Percentiles rank a stretch among this genome's conserved stretches.
These are phyloP conservation scores for Ctenopoma kingsleyae DNA, from an alignment of 2,797 vertebrate genomes.

Conservation along the genomic window DNA sequence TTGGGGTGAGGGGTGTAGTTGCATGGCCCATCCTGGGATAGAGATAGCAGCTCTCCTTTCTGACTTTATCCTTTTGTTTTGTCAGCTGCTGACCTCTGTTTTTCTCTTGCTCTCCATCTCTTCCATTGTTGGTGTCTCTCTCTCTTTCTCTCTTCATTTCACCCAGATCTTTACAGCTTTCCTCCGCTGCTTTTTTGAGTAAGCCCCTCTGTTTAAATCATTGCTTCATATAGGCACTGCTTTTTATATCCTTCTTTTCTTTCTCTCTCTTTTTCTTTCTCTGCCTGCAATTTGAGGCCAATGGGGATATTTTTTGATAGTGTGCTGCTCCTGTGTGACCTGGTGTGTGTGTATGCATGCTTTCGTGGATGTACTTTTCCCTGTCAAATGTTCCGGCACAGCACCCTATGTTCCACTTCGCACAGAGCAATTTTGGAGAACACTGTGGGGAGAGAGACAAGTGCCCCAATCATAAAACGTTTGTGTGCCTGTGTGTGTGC, in stretches of 20 bases:
- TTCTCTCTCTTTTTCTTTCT: slow-evolving; percentile 25
- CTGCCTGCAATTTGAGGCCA: slow-evolving; percentile 29
- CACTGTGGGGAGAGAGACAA: slow-evolving; percentile 21
- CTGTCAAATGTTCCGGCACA: slow-evolving; percentile 41
- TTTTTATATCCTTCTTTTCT: slow-evolving; percentile 26
- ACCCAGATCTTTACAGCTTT: slow-evolving; percentile 35
- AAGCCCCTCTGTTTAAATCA: slow-evolving; percentile 13
- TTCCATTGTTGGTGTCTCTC: slow-evolving; percentile 50
- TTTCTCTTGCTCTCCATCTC: slow-evolving; percentile 38
- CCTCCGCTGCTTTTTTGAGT: slow-evolving; percentile 30
- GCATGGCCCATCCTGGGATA: slow-evolving; percentile 72
- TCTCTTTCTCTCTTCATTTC: slow-evolving; percentile 34
- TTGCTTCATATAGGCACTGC: neutral
- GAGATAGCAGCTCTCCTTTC: slow-evolving; percentile 70
- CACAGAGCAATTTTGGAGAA: slow-evolving; percentile 32
- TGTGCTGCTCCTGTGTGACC: slow-evolving; percentile 4
- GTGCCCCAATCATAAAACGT: slow-evolving; percentile 13
- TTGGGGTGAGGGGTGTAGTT: slow-evolving; percentile 44
- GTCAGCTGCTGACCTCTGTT: slow-evolving; percentile 74
- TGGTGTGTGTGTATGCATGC: neutral
- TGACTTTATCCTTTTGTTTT: slow-evolving; percentile 78
- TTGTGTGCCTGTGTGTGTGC: neutral
- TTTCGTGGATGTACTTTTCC: slow-evolving; percentile 33
- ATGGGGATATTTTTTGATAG: slow-evolving; percentile 19
- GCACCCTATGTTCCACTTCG: slow-evolving; percentile 39